Evolutionary conservation across 2,113 vertebrate genomes (phyloP).

Genomic region (Hiodon alosoides): DNA sequence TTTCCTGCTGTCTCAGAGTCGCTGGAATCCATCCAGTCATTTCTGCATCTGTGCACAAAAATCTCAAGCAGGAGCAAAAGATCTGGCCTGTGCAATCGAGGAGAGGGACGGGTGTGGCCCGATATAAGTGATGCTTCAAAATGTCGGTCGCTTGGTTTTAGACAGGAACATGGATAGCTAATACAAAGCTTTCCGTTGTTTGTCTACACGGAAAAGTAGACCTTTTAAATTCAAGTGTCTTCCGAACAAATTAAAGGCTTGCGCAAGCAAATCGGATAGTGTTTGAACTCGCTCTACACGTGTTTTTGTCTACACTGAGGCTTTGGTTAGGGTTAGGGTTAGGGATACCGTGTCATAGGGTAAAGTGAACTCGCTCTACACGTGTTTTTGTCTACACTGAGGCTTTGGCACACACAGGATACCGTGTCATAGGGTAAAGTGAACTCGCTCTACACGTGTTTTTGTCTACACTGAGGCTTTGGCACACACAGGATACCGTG

Average conservation of each 20-base stretch:
- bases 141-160: neutral
- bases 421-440: neutral
- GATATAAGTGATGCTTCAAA: neutral
- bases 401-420: too few relatives aligned
- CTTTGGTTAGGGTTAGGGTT: too few relatives aligned
- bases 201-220: neutral
- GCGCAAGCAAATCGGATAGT: neutral
- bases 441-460: neutral
- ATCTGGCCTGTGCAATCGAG: neutral
- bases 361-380: neutral
- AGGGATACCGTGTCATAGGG: too few relatives aligned
- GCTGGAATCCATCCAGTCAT: slow-evolving; percentile 1
- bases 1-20: neutral
- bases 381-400: neutral
- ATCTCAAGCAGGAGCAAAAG: neutral
- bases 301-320: neutral
- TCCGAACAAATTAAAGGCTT: neutral
- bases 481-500: too few relatives aligned
- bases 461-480: neutral
- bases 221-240: neutral
- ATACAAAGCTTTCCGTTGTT: neutral
- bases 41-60: slow-evolving; percentile 6
- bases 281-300: neutral
- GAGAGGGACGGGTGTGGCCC: neutral
- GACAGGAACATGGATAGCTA: neutral